Conservation (phyloP, 2,113 vertebrate species). For the Mustelus asterias region DNA sequence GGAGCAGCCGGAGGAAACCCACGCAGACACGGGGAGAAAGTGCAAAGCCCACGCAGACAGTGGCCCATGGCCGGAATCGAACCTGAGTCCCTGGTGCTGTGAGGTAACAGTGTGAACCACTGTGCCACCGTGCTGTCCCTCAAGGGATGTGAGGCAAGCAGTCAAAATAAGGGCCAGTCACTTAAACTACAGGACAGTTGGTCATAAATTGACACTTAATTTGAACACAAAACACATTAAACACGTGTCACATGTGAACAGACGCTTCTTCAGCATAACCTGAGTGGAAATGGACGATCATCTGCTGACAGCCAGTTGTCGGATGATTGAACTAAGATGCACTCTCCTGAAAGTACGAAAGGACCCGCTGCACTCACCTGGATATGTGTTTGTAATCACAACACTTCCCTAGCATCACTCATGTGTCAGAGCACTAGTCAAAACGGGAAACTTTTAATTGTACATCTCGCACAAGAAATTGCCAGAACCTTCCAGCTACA, state of each 20-base stretch:
- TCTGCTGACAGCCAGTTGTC: not conserved
- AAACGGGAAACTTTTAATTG: conserved; percentile 5
- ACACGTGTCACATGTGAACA: too few species aligned
- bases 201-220: not conserved
- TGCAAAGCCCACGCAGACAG: too few species aligned
- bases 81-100: too few species aligned
- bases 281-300: not conserved
- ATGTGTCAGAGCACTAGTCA: not conserved
- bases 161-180: too few species aligned
- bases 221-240: not conserved
- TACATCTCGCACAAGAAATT: not conserved
- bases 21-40: too few species aligned
- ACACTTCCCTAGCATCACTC: not conserved
- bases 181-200: too few species aligned
- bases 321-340: not conserved
- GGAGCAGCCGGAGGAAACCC: too few species aligned
- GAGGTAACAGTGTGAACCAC: too few species aligned
- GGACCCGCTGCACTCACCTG: not conserved
- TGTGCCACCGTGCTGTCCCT: too few species aligned
- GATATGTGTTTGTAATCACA: not conserved
- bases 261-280: not conserved
- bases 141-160: too few species aligned
- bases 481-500: not conserved
- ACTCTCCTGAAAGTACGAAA: not conserved
- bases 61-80: too few species aligned